Evolutionary conservation across 2,888 invertebrate genomes (phyloP), one percentile per base, ranked within the genome.

Genomic region (Congeria kusceri): DNA sequence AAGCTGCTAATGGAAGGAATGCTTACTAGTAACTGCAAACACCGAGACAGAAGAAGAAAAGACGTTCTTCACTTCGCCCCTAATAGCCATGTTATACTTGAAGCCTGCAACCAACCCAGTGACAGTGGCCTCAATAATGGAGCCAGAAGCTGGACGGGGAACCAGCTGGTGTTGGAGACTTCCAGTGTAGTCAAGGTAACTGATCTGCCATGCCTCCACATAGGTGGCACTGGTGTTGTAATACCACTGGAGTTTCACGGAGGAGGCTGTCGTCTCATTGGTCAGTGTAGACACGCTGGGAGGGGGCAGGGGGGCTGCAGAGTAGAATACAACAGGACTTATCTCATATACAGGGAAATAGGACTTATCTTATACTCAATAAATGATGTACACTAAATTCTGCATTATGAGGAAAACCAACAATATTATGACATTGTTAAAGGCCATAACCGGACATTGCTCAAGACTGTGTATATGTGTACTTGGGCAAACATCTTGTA

Each of bases 301-400:
- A 18, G 90, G 88, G 20, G 83, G 67, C 7, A 89, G 74, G 13
- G 89, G 90, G 3, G 75, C 89, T 89, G 77, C 46, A 84, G n/a
- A 2, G n/a, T 53, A 4, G n/a, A 53, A 53, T 20, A 49, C 7
- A 49, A 20, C 7, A 9, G 49, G 15, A 15, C 49, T 5, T 49
- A n/a, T n/a, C n/a, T n/a, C n/a, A n/a, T n/a, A 39, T 9, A 7
- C 39, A 9, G 4, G 3, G 39, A 39, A 39, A 39, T 39, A 39
- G 39, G 9, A 39, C 39, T 9, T 39, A 11, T 39, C n/a, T n/a
- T n/a, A n/a, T n/a, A n/a, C n/a, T n/a, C n/a, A n/a, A n/a, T n/a
- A n/a, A n/a, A n/a, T n/a, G n/a, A n/a, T n/a, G n/a, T n/a, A n/a
- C n/a, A n/a, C n/a, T n/a, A n/a, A n/a, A n/a, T n/a, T n/a, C n/a